Evolutionary conservation across 1,140 invertebrate genomes (phyloP).

Genomic region (Caenorhabditis tropicalis): DNA sequence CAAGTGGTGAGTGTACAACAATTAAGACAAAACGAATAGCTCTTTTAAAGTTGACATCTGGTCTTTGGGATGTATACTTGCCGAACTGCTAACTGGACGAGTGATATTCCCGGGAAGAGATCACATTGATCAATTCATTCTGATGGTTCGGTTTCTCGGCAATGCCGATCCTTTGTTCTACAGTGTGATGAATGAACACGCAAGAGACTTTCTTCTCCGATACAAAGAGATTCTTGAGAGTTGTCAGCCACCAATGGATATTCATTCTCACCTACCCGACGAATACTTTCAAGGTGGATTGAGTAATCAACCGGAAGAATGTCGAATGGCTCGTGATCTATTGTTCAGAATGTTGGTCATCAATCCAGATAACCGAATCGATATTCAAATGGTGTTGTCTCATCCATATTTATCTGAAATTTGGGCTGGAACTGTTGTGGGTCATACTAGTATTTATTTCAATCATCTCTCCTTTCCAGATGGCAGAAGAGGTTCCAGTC

Average conservation of each 20-base stretch:
- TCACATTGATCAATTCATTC: conserved; percentile 78
- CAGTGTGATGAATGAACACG: neutral
- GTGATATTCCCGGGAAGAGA: conserved; percentile 97
- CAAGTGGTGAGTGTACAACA: neutral
- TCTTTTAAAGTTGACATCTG: conserved; percentile 99
- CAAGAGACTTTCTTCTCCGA: neutral
- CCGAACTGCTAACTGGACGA: conserved; percentile 88
- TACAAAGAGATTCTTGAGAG: neutral
- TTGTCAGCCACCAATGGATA: neutral
- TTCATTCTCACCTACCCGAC: neutral
- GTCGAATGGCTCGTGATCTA: neutral
- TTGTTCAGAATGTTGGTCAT: conserved; percentile 10
- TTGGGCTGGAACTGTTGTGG: neutral
- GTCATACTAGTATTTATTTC: neutral
- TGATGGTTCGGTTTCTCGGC: neutral
- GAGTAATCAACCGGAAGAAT: neutral
- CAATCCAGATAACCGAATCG: neutral
- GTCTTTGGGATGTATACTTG: conserved; percentile 98
- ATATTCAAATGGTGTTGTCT: conserved; percentile 13
- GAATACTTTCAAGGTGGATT: neutral
- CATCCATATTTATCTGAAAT: conserved; percentile 6
- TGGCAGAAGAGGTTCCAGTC: neutral
- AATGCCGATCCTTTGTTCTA: neutral
- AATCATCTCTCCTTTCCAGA: neutral
- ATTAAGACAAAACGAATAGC: neutral